Percentiles rank a stretch among this genome's conserved stretches.
Evolutionary conservation across 2,113 vertebrate species (phyloP).

Genomic region (Aleadryas rufinucha): DNA sequence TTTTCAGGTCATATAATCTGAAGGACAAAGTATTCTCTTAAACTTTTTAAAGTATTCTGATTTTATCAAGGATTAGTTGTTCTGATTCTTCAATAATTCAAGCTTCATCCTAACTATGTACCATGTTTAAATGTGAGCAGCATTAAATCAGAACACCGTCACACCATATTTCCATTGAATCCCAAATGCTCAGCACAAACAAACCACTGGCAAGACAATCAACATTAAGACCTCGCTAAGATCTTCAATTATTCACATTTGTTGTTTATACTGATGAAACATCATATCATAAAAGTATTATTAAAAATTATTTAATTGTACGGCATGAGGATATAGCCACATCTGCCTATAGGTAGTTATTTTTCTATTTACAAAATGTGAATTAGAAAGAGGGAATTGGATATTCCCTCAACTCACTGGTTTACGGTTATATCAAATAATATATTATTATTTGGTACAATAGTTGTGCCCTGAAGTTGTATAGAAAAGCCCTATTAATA

Average conservation of each 20-base stretch:
- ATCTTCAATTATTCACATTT: not conserved
- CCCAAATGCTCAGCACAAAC: not conserved
- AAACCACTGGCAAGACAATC: not conserved
- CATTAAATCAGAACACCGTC: not conserved
- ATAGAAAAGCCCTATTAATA: not conserved
- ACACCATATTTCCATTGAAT: not conserved
- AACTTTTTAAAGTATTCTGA: constrained; percentile 19
- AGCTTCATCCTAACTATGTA: not conserved
- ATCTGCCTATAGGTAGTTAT: not conserved
- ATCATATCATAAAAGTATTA: not conserved
- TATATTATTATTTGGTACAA: not conserved
- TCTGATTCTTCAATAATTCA: constrained; percentile 51
- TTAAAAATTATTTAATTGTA: not conserved
- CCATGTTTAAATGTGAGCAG: not conserved
- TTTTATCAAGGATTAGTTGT: constrained; percentile 19
- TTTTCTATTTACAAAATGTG: not conserved
- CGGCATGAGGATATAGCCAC: not conserved
- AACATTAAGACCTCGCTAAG: not conserved
- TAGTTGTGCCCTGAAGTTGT: not conserved
- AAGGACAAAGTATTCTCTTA: constrained; percentile 40
- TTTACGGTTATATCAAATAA: not conserved
- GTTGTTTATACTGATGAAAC: not conserved
- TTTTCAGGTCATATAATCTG: constrained; percentile 52
- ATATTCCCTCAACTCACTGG: not conserved
- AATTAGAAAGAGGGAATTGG: not conserved